phyloP scores from a whole-genome alignment of 2,797 vertebrate genomes.

The Ispidina picta region DNA sequence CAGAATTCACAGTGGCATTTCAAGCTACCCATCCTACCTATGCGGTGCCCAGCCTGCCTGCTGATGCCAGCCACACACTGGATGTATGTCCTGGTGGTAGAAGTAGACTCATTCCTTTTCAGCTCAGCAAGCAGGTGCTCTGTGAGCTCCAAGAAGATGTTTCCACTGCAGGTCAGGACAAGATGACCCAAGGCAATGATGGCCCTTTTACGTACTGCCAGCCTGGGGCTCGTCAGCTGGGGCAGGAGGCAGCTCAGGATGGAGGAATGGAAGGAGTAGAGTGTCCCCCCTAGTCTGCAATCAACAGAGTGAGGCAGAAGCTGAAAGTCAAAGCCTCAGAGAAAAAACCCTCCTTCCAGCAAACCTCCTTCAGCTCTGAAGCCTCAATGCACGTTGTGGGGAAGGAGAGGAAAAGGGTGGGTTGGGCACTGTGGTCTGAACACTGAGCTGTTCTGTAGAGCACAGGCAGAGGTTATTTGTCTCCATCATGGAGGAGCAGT shows the following conservation, averaged over 20 bases:
- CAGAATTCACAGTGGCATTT: accelerated
- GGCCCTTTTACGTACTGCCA: constrained; percentile 92
- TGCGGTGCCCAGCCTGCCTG: constrained; percentile 90
- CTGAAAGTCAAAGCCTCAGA: neutral
- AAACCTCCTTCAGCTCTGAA: neutral
- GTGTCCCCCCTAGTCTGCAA: constrained; percentile 86
- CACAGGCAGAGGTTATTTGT: neutral
- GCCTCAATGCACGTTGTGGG: neutral
- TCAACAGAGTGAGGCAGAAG: neutral
- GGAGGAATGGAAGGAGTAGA: constrained; percentile 89
- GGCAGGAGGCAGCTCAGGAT: constrained; percentile 90
- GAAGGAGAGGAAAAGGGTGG: neutral
- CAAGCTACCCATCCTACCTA: constrained; percentile 79
- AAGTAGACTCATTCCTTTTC: constrained; percentile 79
- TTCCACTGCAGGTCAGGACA: constrained; percentile 87
- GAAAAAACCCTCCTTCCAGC: neutral
- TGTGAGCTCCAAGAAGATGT: constrained; percentile 89
- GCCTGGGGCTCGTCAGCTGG: constrained; percentile 89
- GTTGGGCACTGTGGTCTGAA: neutral
- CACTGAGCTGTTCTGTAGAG: neutral
- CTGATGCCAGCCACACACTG: constrained; percentile 92
- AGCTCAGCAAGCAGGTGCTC: constrained; percentile 86
- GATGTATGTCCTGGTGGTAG: constrained; percentile 89
- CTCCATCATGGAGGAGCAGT: neutral
- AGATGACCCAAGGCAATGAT: constrained; percentile 91